phyloP scores from a whole-genome alignment of 2,888 invertebrate species.

The Venustoraphidia nigricollis region DNA sequence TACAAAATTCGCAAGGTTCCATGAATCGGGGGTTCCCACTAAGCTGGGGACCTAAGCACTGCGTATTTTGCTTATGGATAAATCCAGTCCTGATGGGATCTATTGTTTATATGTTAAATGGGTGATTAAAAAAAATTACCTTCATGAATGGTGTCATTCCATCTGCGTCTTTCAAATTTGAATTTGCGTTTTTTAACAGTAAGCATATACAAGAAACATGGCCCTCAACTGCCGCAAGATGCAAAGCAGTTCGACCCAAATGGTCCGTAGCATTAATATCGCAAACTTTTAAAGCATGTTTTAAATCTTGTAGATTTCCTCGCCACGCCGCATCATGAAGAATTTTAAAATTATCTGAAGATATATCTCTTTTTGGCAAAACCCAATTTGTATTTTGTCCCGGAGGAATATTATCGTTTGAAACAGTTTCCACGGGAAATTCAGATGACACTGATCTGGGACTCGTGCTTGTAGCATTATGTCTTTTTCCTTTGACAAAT shows the following conservation, averaged over 20 bases:
- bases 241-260: background rate
- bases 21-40: too few species aligned
- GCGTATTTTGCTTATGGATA: too few species aligned
- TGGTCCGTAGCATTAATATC: background rate
- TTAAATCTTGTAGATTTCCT: background rate
- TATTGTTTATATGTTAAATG: too few species aligned
- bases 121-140: background rate
- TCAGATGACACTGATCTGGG: background rate
- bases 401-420: background rate
- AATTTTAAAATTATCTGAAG: background rate
- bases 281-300: background rate
- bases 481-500: slow-evolving; percentile 3
- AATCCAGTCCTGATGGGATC: too few species aligned
- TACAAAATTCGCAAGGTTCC: too few species aligned
- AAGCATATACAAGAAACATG: background rate
- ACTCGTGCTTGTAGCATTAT: background rate
- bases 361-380: background rate
- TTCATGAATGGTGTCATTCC: slow-evolving; percentile 1
- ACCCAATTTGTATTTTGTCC: background rate
- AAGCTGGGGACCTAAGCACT: too few species aligned
- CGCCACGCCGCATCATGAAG: background rate
- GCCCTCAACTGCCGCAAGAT: background rate
- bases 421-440: background rate
- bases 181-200: background rate
- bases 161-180: background rate